phyloP scores from a whole-genome alignment of 1,140 invertebrate species.

The Onthophagus taurus region DNA sequence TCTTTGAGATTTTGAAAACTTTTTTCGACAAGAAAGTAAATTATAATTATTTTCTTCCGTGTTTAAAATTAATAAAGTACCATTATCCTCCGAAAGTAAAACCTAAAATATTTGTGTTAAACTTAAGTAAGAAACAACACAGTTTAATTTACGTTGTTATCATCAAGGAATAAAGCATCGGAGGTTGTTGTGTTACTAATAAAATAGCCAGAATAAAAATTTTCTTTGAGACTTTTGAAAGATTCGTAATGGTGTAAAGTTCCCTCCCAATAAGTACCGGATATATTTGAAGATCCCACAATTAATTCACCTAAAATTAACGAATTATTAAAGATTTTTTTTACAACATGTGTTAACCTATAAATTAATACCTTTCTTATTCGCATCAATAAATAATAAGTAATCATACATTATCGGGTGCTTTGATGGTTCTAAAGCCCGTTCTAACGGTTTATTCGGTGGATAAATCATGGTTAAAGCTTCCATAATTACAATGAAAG shows the following conservation, averaged over 20 bases:
- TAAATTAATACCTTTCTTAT: slow-evolving; percentile 18
- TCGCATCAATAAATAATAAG: slow-evolving; percentile 25
- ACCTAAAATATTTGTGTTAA: slow-evolving; percentile 18
- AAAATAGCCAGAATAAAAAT: slow-evolving; percentile 19
- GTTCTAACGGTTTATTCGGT: slow-evolving; percentile 26
- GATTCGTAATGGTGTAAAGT: slow-evolving; percentile 21
- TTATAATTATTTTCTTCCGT: slow-evolving; percentile 8
- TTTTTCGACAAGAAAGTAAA: slow-evolving; percentile 16
- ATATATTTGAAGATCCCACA: slow-evolving; percentile 22
- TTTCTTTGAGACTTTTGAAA: slow-evolving; percentile 13
- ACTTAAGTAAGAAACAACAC: neutral
- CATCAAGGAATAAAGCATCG: slow-evolving; percentile 26
- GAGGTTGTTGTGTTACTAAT: slow-evolving; percentile 18
- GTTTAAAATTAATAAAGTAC: slow-evolving; percentile 18
- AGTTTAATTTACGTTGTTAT: slow-evolving; percentile 18
- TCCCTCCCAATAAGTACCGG: slow-evolving; percentile 26
- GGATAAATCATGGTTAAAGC: slow-evolving; percentile 15
- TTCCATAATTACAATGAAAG: no score
- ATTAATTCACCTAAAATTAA: slow-evolving; percentile 23
- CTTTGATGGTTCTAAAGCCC: slow-evolving; percentile 17
- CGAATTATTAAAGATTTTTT: neutral
- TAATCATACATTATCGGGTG: slow-evolving; percentile 21
- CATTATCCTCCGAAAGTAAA: slow-evolving; percentile 25
- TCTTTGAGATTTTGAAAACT: slow-evolving; percentile 14
- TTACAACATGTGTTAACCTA: slow-evolving; percentile 3